A percentile compares a stretch with the other conserved stretches of the same genome.
These are phyloP conservation scores for Drosophila greeni DNA, from an alignment of 2,888 invertebrate species.

Conservation along the genomic window DNA sequence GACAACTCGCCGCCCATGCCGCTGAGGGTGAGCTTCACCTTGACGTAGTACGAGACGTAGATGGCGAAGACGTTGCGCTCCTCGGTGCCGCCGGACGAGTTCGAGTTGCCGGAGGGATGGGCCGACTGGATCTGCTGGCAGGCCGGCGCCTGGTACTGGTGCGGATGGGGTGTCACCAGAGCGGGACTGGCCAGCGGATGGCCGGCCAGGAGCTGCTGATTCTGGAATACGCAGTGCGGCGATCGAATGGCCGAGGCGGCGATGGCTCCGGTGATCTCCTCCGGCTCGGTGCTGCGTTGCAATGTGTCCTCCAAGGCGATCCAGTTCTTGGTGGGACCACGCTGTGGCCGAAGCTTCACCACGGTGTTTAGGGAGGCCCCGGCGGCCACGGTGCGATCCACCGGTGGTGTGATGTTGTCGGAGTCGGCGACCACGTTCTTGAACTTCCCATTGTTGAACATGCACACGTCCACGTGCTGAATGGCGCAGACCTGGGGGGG, in stretches of 20 bases:
- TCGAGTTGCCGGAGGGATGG: not conserved
- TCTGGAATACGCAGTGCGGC: conserved; percentile 64
- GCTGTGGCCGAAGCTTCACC: conserved; percentile 84
- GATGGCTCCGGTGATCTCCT: conserved; percentile 78
- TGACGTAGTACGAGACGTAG: conserved; percentile 94
- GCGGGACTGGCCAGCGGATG: conserved; percentile 66
- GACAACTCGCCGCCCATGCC: conserved; percentile 90
- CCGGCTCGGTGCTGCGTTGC: conserved; percentile 84
- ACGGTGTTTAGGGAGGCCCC: conserved; percentile 83
- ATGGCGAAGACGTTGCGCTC: conserved; percentile 93
- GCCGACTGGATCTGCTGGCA: conserved; percentile 8
- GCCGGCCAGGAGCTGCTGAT: conserved; percentile 51
- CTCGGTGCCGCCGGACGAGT: conserved; percentile 69
- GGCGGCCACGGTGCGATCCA: conserved; percentile 80
- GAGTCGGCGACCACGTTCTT: conserved; percentile 92
- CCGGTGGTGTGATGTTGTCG: conserved; percentile 78
- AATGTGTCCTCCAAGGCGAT: conserved; percentile 92
- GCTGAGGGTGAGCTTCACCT: conserved; percentile 89
- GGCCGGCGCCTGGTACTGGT: conserved; percentile 12
- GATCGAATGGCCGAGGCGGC: conserved; percentile 82
- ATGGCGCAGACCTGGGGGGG: conserved; percentile 86
- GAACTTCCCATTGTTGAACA: conserved; percentile 96
- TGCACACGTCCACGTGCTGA: conserved; percentile 95
- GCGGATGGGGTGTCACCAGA: conserved; percentile 46
- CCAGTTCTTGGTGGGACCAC: conserved; percentile 92